These are phyloP conservation scores for Parnassius apollo DNA, from an alignment of 2,888 invertebrate species.

Conservation along the genomic window DNA sequence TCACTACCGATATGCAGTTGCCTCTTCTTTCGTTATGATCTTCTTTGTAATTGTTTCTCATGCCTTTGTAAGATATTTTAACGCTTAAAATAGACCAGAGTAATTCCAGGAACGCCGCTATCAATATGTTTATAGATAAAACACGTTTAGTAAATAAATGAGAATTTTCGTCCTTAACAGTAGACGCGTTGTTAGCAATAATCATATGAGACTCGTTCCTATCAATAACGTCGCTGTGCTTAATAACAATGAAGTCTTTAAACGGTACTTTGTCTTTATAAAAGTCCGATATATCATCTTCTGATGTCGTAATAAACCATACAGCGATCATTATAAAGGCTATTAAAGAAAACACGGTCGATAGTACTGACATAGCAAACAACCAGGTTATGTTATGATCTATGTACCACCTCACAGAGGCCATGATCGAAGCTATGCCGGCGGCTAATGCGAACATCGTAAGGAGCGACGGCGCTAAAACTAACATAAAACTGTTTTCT, in stretches of 20 bases:
- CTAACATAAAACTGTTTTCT: conserved; percentile 54
- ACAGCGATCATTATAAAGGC: conserved; percentile 66
- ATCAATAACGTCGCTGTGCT: conserved; percentile 57
- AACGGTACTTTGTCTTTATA: conserved; percentile 68
- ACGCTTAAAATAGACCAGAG: conserved; percentile 83
- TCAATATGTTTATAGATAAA: conserved; percentile 81
- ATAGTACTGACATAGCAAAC: conserved; percentile 79
- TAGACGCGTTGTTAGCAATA: conserved; percentile 49
- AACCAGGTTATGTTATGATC: conserved; percentile 84
- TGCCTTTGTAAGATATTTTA: conserved; percentile 82
- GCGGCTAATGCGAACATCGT: conserved; percentile 75
- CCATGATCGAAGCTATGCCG: conserved; percentile 79
- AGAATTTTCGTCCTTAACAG: conserved; percentile 44
- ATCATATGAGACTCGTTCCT: conserved; percentile 66
- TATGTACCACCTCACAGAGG: conserved; percentile 85
- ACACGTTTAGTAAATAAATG: conserved; percentile 68
- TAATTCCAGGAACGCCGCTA: conserved; percentile 80
- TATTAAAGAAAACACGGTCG: conserved; percentile 72
- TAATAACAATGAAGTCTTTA: conserved; percentile 60
- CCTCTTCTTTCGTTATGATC: conserved; percentile 69
- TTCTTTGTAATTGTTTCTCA: conserved; percentile 82
- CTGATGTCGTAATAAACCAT: conserved; percentile 63
- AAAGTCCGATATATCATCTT: conserved; percentile 60
- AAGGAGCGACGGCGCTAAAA: conserved; percentile 74
- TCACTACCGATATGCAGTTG: conserved; percentile 77